Evolutionary conservation across 2,797 vertebrate species (phyloP).

Genomic region (Gobio occitaniae): DNA sequence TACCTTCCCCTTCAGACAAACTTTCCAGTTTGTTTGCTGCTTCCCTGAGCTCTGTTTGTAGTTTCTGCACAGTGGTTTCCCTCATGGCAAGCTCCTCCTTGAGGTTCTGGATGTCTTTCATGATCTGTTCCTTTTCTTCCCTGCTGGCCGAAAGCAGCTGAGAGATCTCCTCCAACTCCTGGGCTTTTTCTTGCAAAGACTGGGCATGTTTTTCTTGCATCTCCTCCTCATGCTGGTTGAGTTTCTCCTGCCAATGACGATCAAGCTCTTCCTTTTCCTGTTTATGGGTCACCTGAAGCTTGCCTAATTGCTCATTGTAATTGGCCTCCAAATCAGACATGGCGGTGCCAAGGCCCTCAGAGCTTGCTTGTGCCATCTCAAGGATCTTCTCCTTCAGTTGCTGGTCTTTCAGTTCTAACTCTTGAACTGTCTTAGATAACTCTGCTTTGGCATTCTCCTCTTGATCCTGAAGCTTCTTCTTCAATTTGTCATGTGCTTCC

Average conservation of each 20-base stretch:
- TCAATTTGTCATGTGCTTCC: constrained; percentile 89
- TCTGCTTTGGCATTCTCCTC: constrained; percentile 89
- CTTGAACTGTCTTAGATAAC: constrained; percentile 85
- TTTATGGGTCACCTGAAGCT: constrained; percentile 76
- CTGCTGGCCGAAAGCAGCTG: constrained; percentile 72
- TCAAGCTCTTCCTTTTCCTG: constrained; percentile 76
- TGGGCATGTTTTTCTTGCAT: constrained; percentile 80
- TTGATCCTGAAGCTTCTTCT: constrained; percentile 88
- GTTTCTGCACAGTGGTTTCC: constrained; percentile 80
- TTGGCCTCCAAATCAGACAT: constrained; percentile 87
- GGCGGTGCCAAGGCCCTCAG: constrained; percentile 83
- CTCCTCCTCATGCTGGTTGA: constrained; percentile 84
- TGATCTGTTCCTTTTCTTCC: constrained; percentile 79
- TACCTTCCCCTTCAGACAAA: constrained; percentile 79
- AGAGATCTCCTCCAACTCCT: constrained; percentile 81
- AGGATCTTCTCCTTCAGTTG: constrained; percentile 88
- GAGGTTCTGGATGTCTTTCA: constrained; percentile 74
- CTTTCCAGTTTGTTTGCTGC: constrained; percentile 75
- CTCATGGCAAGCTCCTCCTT: constrained; percentile 82
- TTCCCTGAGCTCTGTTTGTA: constrained; percentile 85
- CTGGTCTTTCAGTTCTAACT: constrained; percentile 88
- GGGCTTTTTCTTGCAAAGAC: constrained; percentile 84
- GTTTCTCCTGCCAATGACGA: constrained; percentile 80
- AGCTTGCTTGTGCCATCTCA: constrained; percentile 89
- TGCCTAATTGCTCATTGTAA: constrained; percentile 88